Evolutionary conservation across 2,113 vertebrate species (phyloP), one percentile per base, ranked within the genome.

Genomic region (Leiothrix lutea): DNA sequence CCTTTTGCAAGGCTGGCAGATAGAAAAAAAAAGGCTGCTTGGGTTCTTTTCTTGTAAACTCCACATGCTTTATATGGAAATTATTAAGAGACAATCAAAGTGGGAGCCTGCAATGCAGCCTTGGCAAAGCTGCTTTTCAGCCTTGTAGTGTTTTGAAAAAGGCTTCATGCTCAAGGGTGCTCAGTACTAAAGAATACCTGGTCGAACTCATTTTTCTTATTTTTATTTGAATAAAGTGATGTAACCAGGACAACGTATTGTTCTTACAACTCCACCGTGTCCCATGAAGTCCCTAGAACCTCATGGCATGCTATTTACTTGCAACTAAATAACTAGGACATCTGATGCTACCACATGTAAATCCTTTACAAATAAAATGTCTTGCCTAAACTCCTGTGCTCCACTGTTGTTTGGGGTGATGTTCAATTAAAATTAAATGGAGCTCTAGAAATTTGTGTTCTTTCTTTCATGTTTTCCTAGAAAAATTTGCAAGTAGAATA

Each of bases 1-100:
- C 93, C 92, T 80, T 94, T 80, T 83, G 67, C 75, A 73, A 88
- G 81, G 62, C 85, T 95, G 90, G 87, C 53, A 88, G 87, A 95
- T 67, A 92, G 65, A 50, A 80, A 70, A 66, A 77, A 80, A 35
- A 0, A 88, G 75, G 60, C 94, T 64, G 65, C 74, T 88, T 67
- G 75, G 67, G 91, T 80, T 80, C 53, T 95, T 93, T 91, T 75
- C 84, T 92, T 89, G 61, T 81, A 94, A 94, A 89, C 45, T 83
- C 51, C 70, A 45, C 60, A 74, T 51, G 82, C 51, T 90, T 91
- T 90, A 80, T 94, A 90, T 90, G 74, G 90, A 93, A 93, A 95
- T 88, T 96, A 88, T 92, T 93, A 93, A 83, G 71, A 79, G 60
- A 92, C 64, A 90, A 67, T 71, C 82, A 86, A 65, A 85, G 45